Conservation (phyloP, 2,113 vertebrate species). For the Colinus virginianus region DNA sequence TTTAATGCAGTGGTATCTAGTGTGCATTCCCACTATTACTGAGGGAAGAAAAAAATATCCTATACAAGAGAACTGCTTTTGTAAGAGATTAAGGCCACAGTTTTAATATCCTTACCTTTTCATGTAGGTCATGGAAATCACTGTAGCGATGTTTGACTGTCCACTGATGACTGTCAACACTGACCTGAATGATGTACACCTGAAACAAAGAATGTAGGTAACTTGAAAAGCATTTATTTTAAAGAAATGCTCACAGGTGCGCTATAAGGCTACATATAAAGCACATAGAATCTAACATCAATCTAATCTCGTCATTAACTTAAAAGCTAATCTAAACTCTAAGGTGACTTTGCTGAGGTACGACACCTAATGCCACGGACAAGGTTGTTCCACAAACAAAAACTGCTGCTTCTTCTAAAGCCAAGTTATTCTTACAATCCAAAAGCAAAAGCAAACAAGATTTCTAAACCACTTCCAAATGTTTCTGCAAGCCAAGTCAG, state of each 20-base stretch:
- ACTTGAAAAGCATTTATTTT: not conserved
- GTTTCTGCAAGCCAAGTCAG: not conserved
- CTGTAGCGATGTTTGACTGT: slow-evolving; percentile 96
- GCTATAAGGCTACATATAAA: not conserved
- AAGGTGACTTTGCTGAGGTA: not conserved
- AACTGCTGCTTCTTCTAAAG: not conserved
- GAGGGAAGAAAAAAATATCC: not conserved
- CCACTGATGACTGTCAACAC: slow-evolving; percentile 89
- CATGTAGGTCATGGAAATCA: slow-evolving; percentile 95
- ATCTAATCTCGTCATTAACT: not conserved
- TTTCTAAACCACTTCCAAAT: not conserved
- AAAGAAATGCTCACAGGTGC: not conserved
- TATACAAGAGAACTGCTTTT: not conserved
- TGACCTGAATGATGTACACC: slow-evolving; percentile 96
- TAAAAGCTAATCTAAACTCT: not conserved
- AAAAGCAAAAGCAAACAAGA: not conserved
- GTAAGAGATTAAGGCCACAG: not conserved
- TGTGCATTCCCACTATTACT: not conserved
- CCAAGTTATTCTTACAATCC: not conserved
- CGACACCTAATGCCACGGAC: not conserved
- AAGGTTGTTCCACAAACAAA: not conserved
- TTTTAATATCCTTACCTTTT: slow-evolving; percentile 84
- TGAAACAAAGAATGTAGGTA: slow-evolving; percentile 63
- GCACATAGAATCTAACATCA: not conserved
- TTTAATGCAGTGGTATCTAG: not conserved